Conservation (phyloP, 2,888 invertebrate genomes). For the Cerastis rubricosa region DNA sequence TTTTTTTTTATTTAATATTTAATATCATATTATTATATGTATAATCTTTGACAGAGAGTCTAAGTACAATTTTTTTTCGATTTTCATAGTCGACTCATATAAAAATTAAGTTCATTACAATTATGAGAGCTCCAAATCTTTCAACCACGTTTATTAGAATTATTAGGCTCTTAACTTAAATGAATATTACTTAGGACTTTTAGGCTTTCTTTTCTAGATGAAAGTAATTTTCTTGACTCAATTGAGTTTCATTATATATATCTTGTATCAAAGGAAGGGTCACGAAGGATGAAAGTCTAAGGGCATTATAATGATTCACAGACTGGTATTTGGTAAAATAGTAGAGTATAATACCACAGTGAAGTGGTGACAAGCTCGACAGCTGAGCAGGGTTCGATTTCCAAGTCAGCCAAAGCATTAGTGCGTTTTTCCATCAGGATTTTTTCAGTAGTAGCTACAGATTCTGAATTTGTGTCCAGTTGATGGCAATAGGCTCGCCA, state of each 20-base stretch:
- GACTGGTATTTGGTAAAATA: neutral
- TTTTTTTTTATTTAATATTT: too few relatives aligned
- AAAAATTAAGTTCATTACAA: conserved; percentile 18
- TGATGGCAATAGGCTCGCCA: too few relatives aligned
- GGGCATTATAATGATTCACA: neutral
- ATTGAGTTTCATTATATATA: conserved; percentile 8
- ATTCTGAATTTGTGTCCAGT: too few relatives aligned
- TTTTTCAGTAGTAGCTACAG: too few relatives aligned
- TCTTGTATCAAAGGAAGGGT: neutral
- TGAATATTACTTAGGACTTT: conserved; percentile 16
- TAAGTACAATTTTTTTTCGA: neutral
- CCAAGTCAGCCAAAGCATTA: too few relatives aligned
- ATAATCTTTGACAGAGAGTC: neutral
- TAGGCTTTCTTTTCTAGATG: conserved; percentile 15
- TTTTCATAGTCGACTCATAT: neutral
- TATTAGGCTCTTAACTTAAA: conserved; percentile 32
- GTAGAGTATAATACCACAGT: too few relatives aligned
- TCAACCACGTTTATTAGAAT: conserved; percentile 3
- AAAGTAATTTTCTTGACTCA: conserved; percentile 13
- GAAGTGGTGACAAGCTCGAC: too few relatives aligned
- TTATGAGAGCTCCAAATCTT: neutral
- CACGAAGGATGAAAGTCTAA: neutral
- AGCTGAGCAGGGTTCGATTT: too few relatives aligned
- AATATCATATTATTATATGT: too few relatives aligned
- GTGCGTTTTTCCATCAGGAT: too few relatives aligned